A percentile compares a stretch with the other conserved stretches of the same genome.
Conservation (phyloP, 2,113 vertebrate genomes). For the Cyanocitta stelleri region DNA sequence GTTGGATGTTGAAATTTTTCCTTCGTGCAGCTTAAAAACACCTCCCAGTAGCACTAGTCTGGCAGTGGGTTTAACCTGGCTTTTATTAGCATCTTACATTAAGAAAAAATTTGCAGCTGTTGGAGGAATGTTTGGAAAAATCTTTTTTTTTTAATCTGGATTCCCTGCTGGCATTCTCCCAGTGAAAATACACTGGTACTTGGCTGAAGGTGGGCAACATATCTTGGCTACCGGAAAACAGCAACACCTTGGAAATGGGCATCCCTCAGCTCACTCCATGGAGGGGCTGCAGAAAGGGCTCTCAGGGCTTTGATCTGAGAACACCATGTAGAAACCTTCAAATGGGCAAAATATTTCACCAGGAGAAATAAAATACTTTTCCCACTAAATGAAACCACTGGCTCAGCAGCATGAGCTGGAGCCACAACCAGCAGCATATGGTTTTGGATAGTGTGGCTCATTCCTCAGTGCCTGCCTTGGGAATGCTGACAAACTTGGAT, state of each 20-base stretch:
- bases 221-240: slow-evolving; percentile 19
- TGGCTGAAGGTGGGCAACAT: background rate
- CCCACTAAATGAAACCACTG: background rate
- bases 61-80: slow-evolving; percentile 67
- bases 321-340: background rate
- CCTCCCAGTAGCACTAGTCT: slow-evolving; percentile 47
- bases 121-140: slow-evolving; percentile 68
- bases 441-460: background rate
- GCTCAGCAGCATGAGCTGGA: background rate
- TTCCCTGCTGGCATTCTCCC: slow-evolving; percentile 5
- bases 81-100: slow-evolving; percentile 71
- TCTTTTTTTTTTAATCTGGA: background rate
- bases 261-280: background rate
- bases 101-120: slow-evolving; percentile 51
- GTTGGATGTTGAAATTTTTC: slow-evolving; percentile 36
- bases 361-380: background rate
- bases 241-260: background rate
- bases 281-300: background rate
- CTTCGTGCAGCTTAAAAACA: slow-evolving; percentile 15
- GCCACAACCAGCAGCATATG: background rate
- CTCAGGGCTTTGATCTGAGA: background rate
- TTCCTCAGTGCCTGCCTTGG: background rate
- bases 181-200: background rate
- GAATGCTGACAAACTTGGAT: background rate
- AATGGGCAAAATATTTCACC: background rate